Conservation (phyloP, 64 coral and sea anemone species). For the Montipora cactus region DNA sequence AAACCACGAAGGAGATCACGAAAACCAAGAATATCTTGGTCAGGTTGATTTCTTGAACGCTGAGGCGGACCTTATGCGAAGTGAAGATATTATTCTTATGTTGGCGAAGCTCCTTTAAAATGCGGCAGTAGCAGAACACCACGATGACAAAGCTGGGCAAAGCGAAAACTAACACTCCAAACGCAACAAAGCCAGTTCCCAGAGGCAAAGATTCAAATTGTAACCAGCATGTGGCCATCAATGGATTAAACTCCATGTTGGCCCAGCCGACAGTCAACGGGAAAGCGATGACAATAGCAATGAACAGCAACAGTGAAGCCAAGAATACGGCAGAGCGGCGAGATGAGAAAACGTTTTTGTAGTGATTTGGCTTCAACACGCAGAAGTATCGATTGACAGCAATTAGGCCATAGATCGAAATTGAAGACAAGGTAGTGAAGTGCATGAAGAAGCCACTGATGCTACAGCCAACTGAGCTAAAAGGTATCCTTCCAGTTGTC, state of each 20-base stretch:
- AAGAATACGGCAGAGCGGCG: slow-evolving; percentile 32
- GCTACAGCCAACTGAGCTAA: not conserved
- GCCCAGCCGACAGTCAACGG: slow-evolving; percentile 31
- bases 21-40: slow-evolving; percentile 12
- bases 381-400: slow-evolving; percentile 43
- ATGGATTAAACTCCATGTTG: not conserved
- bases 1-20: not conserved
- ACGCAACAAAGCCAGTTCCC: not conserved
- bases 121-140: not conserved
- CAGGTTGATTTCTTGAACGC: slow-evolving; percentile 7
- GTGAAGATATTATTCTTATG: not conserved
- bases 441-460: slow-evolving; percentile 50
- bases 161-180: not conserved
- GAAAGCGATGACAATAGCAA: slow-evolving; percentile 32
- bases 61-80: not conserved
- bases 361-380: slow-evolving; percentile 11
- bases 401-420: slow-evolving; percentile 12
- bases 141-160: slow-evolving; percentile 7
- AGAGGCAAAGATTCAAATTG: slow-evolving; percentile 7
- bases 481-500: slow-evolving; percentile 1
- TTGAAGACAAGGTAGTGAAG: slow-evolving; percentile 21
- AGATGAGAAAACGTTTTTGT: slow-evolving; percentile 51
- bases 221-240: not conserved
- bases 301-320: slow-evolving; percentile 40
- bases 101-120: not conserved